A percentile compares a stretch with the other conserved stretches of the same genome.
phyloP scores from a whole-genome alignment of 92 coral and sea anemone genomes.

The Pocillopora meandrina region DNA sequence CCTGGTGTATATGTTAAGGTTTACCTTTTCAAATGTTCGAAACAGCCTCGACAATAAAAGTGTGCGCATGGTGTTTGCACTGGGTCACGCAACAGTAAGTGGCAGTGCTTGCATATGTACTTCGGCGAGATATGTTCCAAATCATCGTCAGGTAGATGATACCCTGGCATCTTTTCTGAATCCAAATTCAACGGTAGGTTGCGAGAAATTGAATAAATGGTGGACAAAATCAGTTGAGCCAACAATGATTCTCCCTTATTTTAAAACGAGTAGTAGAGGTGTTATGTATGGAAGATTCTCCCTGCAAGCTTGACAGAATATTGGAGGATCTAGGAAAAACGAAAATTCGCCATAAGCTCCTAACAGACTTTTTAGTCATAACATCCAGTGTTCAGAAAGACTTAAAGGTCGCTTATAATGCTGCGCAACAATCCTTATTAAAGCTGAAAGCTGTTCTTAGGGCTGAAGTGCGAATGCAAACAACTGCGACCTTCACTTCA shows the following conservation, averaged over 20 bases:
- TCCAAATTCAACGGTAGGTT: neutral
- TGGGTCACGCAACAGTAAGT: slow-evolving; percentile 44
- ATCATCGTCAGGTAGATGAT: neutral
- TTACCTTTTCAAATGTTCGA: slow-evolving; percentile 23
- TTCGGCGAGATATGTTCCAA: slow-evolving; percentile 7
- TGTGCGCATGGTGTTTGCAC: slow-evolving; percentile 69
- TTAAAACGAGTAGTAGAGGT: neutral
- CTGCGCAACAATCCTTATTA: too few species aligned
- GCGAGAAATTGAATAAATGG: neutral
- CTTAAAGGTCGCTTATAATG: too few species aligned
- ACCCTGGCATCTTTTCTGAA: slow-evolving; percentile 10
- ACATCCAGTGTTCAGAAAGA: neutral
- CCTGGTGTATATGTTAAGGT: too few species aligned
- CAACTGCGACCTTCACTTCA: too few species aligned
- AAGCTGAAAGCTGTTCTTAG: too few species aligned
- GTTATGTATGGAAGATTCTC: neutral
- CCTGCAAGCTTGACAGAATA: slow-evolving; percentile 14
- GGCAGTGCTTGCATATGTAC: slow-evolving; percentile 41
- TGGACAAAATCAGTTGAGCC: neutral
- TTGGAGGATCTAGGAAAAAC: neutral
- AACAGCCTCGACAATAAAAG: slow-evolving; percentile 54
- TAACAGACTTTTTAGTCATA: neutral
- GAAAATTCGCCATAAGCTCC: neutral
- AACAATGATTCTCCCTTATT: slow-evolving; percentile 1
- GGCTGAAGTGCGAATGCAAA: too few species aligned